phyloP scores from a whole-genome alignment of 35 echinoderm and acorn worm genomes.

The Heliocidaris tuberculata region DNA sequence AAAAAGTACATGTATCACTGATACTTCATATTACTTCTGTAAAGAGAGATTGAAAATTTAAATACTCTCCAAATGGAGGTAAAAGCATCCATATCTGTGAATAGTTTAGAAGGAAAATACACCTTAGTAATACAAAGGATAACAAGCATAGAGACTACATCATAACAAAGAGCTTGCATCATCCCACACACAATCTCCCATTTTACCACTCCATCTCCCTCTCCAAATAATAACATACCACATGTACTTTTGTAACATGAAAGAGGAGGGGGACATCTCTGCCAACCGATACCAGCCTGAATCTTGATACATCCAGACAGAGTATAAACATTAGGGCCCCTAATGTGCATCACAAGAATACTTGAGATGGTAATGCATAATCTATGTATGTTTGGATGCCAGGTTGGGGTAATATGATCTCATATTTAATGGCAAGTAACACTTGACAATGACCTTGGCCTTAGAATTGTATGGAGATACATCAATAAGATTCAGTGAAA shows the following conservation, averaged over 20 bases:
- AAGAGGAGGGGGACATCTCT: neutral
- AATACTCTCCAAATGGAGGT: too few species aligned
- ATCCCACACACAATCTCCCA: neutral
- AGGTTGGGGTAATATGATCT: neutral
- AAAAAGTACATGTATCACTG: too few species aligned
- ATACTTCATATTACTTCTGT: too few species aligned
- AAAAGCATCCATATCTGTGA: too few species aligned
- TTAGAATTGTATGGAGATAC: neutral
- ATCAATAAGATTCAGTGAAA: neutral
- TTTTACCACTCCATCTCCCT: neutral
- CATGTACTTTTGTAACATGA: conserved; percentile 11
- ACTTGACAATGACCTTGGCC: neutral
- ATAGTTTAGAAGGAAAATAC: too few species aligned
- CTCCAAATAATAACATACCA: neutral
- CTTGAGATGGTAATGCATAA: neutral
- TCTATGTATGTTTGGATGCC: neutral
- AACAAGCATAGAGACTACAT: too few species aligned
- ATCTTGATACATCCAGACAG: neutral
- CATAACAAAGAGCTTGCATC: neutral
- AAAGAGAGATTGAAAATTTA: too few species aligned
- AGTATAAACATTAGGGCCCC: neutral
- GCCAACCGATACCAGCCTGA: neutral
- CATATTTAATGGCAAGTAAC: neutral
- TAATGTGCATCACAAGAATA: neutral
- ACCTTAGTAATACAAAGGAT: too few species aligned